Base-by-base conservation (phyloP, 1,140 invertebrate genomes). In the Nymphalis io region DNA sequence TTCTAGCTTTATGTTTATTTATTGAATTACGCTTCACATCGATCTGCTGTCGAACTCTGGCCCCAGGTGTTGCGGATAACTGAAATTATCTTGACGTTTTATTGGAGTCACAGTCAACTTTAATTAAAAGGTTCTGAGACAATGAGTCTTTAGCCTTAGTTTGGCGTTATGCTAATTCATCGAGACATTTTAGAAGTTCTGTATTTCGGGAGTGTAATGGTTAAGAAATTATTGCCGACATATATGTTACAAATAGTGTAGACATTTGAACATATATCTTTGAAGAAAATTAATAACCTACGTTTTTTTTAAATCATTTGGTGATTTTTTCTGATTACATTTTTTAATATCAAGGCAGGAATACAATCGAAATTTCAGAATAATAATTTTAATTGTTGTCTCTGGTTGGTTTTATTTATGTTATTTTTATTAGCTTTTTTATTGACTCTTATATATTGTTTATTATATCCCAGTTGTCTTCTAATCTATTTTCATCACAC, bases 71-170 rank as follows among this genome's bases (percentile, higher is more conserved):
- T 79, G 60, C 46, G 44, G 63, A 72, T 38, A 73, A 70, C 73
- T 77, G 72, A 80, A 83, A 83, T 83, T 81, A 84, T 84, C 80
- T 84, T 75, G 77, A 79, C 79, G 70, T 75, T 74, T 68, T 76
- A 84, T 81, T 82, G 78, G 78, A 79, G 68, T 70, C 20, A 59
- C 23, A 66, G 69, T 71, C 23, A 67, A 73, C 74, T 76, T 75
- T 82, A 80, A 84, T 84, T 83, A 80, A 81, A 81, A 80, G 68
- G 73, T 76, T 40, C 40, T 61, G 38, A 27, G 39, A 68, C 51
- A 58, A 11, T 58, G 44, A 27, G 18, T 16, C 38, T 57, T 55
- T 55, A 53, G 48, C 15, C 20, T 23, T 13, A 40, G 18, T 57
- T 40, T 39, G 4, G 33, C n/a, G 27, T 39, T 39, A 51, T 18